These are phyloP conservation scores for Leistus spinibarbis DNA, from an alignment of 2,888 invertebrate species.

Conservation along the genomic window DNA sequence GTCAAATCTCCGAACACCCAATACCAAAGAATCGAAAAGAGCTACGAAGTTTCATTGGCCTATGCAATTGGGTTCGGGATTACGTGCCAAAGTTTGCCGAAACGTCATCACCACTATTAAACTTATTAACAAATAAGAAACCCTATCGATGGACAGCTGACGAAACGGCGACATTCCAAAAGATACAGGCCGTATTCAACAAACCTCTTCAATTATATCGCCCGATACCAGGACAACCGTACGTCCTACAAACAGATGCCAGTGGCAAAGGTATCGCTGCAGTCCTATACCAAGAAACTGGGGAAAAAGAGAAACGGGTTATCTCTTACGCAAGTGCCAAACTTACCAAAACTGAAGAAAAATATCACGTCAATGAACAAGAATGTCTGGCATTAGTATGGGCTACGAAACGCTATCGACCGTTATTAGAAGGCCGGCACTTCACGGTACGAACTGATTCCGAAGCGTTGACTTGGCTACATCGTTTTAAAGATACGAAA, in stretches of 20 bases:
- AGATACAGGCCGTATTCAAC: slow-evolving; percentile 27
- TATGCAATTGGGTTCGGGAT: slow-evolving; percentile 45
- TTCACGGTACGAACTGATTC: slow-evolving; percentile 44
- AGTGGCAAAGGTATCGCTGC: slow-evolving; percentile 43
- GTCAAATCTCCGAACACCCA: slow-evolving; percentile 11
- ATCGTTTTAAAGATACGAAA: slow-evolving; percentile 31
- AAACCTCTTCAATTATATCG: slow-evolving; percentile 41
- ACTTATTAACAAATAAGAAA: slow-evolving; percentile 32
- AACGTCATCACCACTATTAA: slow-evolving; percentile 43
- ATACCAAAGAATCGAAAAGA: slow-evolving; percentile 34
- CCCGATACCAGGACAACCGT: slow-evolving; percentile 40
- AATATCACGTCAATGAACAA: slow-evolving; percentile 45
- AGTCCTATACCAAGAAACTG: slow-evolving; percentile 43
- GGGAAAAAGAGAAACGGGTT: slow-evolving; percentile 19
- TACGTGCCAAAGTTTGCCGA: slow-evolving; percentile 43
- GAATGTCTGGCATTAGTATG: slow-evolving; percentile 45
- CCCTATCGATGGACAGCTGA: slow-evolving; percentile 38
- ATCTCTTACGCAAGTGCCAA: slow-evolving; percentile 43
- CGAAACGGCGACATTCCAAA: slow-evolving; percentile 33
- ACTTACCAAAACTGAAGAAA: slow-evolving; percentile 34
- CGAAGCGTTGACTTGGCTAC: slow-evolving; percentile 42
- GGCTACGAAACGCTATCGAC: slow-evolving; percentile 44
- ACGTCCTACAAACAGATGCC: slow-evolving; percentile 44
- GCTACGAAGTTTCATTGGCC: slow-evolving; percentile 43
- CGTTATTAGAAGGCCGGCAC: slow-evolving; percentile 42